Evolutionary conservation across 2,888 invertebrate species (phyloP).

Genomic region (Stenodera caucasica): DNA sequence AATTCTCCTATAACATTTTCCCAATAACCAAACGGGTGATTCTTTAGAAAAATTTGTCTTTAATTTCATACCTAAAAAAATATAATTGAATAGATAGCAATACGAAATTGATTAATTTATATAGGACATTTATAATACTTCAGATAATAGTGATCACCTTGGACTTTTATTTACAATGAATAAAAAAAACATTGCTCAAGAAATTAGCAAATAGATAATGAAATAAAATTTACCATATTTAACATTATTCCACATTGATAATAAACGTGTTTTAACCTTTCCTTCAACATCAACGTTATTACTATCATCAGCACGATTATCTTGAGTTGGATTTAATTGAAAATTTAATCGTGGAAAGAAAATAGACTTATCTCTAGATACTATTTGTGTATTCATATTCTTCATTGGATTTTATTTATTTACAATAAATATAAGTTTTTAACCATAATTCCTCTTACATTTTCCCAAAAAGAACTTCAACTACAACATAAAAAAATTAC

Average conservation of each 20-base stretch:
- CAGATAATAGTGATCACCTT: not conserved
- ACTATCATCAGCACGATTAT: conserved; percentile 46
- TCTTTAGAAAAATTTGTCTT: conserved; percentile 79
- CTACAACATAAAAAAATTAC: not conserved
- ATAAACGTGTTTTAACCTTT: conserved; percentile 78
- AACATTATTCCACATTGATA: conserved; percentile 91
- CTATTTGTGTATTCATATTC: conserved; percentile 44
- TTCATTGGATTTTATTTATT: not conserved
- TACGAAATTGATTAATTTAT: no score
- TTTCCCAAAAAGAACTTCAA: not conserved
- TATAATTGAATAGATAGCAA: not conserved
- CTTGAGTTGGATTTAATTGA: conserved; percentile 39
- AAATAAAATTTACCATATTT: conserved; percentile 68
- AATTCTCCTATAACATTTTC: conserved; percentile 74
- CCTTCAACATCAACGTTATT: conserved; percentile 63
- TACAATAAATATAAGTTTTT: not conserved
- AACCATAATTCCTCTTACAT: not conserved
- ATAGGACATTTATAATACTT: not conserved
- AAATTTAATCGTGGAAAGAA: conserved; percentile 37
- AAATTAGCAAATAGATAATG: not conserved
- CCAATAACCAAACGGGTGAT: conserved; percentile 84
- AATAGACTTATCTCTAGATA: conserved; percentile 40
- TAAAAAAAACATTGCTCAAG: not conserved
- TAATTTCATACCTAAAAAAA: conserved; percentile 60
- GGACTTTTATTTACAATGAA: not conserved